phyloP scores from a whole-genome alignment of 2,888 invertebrate species.

The Drosophila hamatofila region DNA sequence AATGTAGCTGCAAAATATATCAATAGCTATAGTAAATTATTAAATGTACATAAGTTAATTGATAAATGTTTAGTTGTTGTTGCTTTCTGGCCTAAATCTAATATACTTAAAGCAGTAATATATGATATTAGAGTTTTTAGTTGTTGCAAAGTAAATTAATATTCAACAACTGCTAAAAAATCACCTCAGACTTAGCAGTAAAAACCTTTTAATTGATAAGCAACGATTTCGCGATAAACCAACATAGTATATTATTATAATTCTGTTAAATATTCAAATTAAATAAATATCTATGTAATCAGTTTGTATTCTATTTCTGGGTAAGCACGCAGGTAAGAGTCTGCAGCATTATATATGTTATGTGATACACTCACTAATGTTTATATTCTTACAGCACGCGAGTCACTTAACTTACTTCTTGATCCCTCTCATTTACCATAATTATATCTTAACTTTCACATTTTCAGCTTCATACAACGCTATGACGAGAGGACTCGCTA shows the following conservation, averaged over 20 bases:
- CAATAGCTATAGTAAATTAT: slow-evolving; percentile 38
- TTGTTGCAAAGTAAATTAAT: background rate
- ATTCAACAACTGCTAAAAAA: background rate
- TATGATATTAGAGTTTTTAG: slow-evolving; percentile 1
- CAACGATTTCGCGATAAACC: slow-evolving; percentile 1
- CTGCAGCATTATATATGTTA: background rate
- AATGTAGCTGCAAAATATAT: slow-evolving; percentile 44
- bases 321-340: slow-evolving; percentile 25
- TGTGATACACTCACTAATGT: slow-evolving; percentile 8
- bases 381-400: slow-evolving; percentile 18
- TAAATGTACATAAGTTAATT: slow-evolving; percentile 36
- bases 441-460: slow-evolving; percentile 1
- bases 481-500: slow-evolving; percentile 63
- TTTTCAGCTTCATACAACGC: slow-evolving; percentile 62
- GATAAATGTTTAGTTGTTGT: slow-evolving; percentile 26
- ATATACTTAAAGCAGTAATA: background rate
- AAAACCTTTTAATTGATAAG: slow-evolving; percentile 19
- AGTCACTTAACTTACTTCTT: background rate
- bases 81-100: slow-evolving; percentile 18
- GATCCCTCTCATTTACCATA: background rate
- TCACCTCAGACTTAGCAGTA: slow-evolving; percentile 11
- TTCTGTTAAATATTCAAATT: background rate
- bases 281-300: slow-evolving; percentile 22
- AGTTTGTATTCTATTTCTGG: background rate
- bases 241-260: slow-evolving; percentile 7